Conservation (phyloP, 2,797 vertebrate species). For the Setipinna tenuifilis region DNA sequence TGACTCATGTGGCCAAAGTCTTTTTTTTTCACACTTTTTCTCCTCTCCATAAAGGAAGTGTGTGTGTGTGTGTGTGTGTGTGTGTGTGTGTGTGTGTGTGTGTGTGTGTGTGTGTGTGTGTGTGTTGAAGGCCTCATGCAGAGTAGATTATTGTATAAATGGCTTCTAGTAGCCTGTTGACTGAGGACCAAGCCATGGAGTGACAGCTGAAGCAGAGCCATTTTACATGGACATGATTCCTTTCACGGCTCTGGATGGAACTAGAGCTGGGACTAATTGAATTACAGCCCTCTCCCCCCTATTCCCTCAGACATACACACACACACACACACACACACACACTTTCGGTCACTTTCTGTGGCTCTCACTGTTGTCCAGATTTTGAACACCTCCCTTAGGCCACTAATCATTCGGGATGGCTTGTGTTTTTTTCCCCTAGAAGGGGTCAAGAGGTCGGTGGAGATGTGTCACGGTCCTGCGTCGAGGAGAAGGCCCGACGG, state of each 20-base stretch:
- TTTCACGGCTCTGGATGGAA: slow-evolving; percentile 57
- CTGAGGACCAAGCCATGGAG: not conserved
- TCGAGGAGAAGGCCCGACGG: slow-evolving; percentile 40
- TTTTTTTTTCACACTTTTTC: not conserved
- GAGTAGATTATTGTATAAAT: not conserved
- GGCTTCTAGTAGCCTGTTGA: not conserved
- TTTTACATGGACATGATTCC: slow-evolving; percentile 62
- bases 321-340: too few relatives aligned
- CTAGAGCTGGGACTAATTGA: slow-evolving; percentile 75
- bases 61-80: not conserved
- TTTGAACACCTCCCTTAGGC: slow-evolving; percentile 55
- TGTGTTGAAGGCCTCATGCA: not conserved
- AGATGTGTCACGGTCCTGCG: slow-evolving; percentile 43
- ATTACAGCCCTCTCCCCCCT: slow-evolving; percentile 66
- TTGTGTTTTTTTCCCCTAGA: not conserved
- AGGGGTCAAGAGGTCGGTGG: not conserved
- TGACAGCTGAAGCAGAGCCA: not conserved
- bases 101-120: not conserved
- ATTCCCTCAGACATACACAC: slow-evolving; percentile 23
- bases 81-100: not conserved
- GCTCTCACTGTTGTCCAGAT: slow-evolving; percentile 13
- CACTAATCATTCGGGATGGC: slow-evolving; percentile 70
- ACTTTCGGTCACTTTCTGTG: slow-evolving; percentile 34
- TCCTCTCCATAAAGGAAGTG: not conserved
- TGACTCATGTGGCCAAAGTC: not conserved